These are phyloP conservation scores for Eptesicus fuscus DNA, from an alignment of 2,113 vertebrate genomes.

Conservation along the genomic window DNA sequence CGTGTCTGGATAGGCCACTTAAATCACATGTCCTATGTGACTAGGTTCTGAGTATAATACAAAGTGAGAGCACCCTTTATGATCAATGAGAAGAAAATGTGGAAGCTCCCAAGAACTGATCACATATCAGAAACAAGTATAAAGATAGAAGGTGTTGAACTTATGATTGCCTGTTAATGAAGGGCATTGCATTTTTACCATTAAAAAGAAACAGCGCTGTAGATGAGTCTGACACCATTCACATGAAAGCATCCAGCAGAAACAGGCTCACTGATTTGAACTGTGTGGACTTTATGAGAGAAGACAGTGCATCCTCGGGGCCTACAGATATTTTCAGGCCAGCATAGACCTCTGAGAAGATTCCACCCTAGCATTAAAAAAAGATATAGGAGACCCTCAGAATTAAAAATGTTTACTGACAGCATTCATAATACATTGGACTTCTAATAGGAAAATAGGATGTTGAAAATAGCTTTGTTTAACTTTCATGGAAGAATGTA, in stretches of 20 bases:
- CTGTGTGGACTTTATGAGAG: neutral
- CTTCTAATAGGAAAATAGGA: neutral
- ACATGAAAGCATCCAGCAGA: neutral
- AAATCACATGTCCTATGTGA: neutral
- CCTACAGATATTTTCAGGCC: neutral
- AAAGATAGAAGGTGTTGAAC: neutral
- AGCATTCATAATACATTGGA: neutral
- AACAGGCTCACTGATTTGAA: neutral
- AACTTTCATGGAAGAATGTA: neutral
- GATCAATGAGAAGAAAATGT: neutral
- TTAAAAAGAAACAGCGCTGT: neutral
- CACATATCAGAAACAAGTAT: neutral
- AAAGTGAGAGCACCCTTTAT: neutral
- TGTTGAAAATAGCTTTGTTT: neutral
- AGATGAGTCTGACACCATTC: neutral
- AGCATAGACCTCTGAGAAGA: neutral
- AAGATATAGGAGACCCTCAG: neutral
- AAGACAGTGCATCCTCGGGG: neutral
- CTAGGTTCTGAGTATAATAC: neutral
- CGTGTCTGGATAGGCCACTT: neutral
- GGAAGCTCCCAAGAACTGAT: neutral
- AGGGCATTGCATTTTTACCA: neutral
- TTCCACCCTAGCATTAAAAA: neutral
- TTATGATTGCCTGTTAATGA: neutral
- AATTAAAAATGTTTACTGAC: neutral